These are phyloP conservation scores for Corydoras sp. DNA, from an alignment of 2,113 vertebrate genomes.

Conservation along the genomic window DNA sequence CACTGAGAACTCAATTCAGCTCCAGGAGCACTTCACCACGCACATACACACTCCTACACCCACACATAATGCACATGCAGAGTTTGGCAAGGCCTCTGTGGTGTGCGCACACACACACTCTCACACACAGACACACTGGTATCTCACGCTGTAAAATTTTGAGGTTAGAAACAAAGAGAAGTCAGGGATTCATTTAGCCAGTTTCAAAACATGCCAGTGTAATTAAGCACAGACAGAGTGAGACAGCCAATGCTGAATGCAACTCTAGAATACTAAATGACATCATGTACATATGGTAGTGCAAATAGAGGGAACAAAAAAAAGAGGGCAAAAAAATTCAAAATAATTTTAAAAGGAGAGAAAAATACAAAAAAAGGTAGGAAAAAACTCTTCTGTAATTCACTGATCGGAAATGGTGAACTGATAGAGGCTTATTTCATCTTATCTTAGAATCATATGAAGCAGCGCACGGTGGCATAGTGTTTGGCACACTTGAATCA, in stretches of 20 bases:
- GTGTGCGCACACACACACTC: constrained; percentile 45
- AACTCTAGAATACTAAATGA: constrained; percentile 50
- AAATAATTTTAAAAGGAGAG: not conserved
- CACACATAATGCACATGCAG: not conserved
- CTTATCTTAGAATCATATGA: too few relatives aligned
- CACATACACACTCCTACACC: constrained; percentile 35
- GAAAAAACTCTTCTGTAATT: constrained; percentile 61
- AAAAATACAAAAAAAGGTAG: constrained; percentile 1
- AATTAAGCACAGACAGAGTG: constrained; percentile 52
- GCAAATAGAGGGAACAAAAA: constrained; percentile 7
- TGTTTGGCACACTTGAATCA: too few relatives aligned
- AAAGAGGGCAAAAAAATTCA: constrained; percentile 1
- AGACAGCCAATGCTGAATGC: constrained; percentile 32
- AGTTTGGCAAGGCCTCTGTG: constrained; percentile 35
- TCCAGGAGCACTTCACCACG: constrained; percentile 43
- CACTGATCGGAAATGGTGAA: constrained; percentile 51
- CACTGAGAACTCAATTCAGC: constrained; percentile 70
- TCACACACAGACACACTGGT: constrained; percentile 37
- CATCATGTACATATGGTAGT: constrained; percentile 44
- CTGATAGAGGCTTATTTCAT: too few relatives aligned
- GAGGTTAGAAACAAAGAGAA: constrained; percentile 65
- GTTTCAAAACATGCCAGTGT: constrained; percentile 64
- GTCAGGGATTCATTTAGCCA: constrained; percentile 59
- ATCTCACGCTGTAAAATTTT: constrained; percentile 69
- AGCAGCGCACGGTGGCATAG: too few relatives aligned